A percentile compares a stretch with the other conserved stretches of the same genome.
These are phyloP conservation scores for Sinotaia quadrata DNA, from an alignment of 2,888 invertebrate species.

Conservation along the genomic window DNA sequence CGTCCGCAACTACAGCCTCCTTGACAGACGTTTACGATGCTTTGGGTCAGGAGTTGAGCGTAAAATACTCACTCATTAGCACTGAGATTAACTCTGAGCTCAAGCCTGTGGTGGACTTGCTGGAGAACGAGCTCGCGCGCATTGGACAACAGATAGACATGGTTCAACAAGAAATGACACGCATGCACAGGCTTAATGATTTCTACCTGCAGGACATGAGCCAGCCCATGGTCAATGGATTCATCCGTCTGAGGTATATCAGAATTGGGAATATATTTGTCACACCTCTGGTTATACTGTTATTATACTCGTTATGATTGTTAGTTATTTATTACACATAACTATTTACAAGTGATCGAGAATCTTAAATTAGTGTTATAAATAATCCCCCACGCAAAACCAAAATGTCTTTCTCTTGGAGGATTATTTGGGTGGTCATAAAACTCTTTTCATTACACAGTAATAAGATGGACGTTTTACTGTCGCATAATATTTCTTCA, in stretches of 20 bases:
- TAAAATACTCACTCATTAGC: conserved; percentile 47
- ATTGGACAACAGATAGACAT: conserved; percentile 37
- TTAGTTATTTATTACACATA: no score
- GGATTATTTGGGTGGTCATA: no score
- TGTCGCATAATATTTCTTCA: no score
- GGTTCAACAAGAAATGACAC: conserved; percentile 39
- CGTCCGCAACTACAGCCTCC: neutral
- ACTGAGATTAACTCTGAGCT: conserved; percentile 45
- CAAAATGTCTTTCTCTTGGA: no score
- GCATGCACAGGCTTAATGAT: conserved; percentile 52
- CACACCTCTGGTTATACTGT: no score
- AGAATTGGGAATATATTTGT: no score
- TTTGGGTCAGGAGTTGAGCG: conserved; percentile 21
- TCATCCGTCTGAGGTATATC: neutral
- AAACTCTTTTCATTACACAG: no score
- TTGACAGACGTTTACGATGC: neutral
- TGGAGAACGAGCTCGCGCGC: conserved; percentile 33
- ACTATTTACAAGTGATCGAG: no score
- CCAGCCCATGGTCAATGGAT: conserved; percentile 24
- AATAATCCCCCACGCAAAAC: no score
- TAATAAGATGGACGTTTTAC: no score
- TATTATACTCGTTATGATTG: no score
- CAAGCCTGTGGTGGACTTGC: conserved; percentile 38
- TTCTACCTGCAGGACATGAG: conserved; percentile 50
- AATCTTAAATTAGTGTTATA: no score